A percentile compares a stretch with the other conserved stretches of the same genome.
phyloP scores from a whole-genome alignment of 1,140 invertebrate species.

The Globodera ellingtonae region DNA sequence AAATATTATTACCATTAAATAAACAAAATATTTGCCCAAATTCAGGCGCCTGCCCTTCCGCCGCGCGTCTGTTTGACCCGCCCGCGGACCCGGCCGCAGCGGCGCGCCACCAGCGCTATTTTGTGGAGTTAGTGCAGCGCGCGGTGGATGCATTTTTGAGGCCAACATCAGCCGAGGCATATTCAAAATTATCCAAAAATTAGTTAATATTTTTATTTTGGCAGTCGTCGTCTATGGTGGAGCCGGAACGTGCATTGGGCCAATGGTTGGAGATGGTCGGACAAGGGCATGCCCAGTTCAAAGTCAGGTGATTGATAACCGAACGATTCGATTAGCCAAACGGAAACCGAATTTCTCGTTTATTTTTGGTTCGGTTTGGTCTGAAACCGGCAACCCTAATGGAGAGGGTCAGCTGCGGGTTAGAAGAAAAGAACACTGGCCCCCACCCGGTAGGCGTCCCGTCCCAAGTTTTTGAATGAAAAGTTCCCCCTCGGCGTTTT shows the following conservation, averaged over 20 bases:
- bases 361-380: too few species aligned
- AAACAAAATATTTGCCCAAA: background rate
- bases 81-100: background rate
- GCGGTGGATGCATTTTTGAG: constrained; percentile 12
- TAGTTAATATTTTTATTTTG: too few species aligned
- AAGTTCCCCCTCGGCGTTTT: too few species aligned
- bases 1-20: background rate
- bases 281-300: constrained; percentile 15
- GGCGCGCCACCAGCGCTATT: constrained; percentile 22
- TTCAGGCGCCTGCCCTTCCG: constrained; percentile 14
- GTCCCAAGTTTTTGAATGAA: too few species aligned
- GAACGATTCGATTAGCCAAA: too few species aligned
- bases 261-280: constrained; percentile 24
- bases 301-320: constrained; percentile 2
- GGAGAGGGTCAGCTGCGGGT: too few species aligned
- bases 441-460: too few species aligned
- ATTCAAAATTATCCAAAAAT: too few species aligned
- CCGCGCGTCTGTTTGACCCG: constrained; percentile 12
- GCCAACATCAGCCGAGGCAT: background rate
- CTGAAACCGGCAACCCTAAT: too few species aligned
- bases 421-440: too few species aligned
- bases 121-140: constrained; percentile 16
- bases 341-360: too few species aligned
- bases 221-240: background rate
- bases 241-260: constrained; percentile 12